A percentile compares a stretch with the other conserved stretches of the same genome.
Evolutionary conservation across 2,888 invertebrate genomes (phyloP).

Genomic region (Idaea biselata): DNA sequence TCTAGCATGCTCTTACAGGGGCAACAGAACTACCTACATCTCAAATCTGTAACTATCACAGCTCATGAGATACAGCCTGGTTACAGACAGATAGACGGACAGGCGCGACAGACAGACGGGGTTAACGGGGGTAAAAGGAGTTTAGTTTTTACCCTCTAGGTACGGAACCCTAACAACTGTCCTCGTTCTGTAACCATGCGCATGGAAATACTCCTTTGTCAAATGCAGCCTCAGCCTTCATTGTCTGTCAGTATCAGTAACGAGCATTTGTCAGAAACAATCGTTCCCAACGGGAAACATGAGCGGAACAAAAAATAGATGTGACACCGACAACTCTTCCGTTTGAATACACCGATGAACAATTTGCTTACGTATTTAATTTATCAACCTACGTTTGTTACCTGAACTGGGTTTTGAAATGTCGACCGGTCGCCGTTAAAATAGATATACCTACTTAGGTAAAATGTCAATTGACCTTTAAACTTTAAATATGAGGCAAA

Average conservation of each 20-base stretch:
- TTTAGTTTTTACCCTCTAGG: too few species aligned
- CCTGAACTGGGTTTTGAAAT: slow-evolving; percentile 10
- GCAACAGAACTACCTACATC: too few species aligned
- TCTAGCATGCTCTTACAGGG: too few species aligned
- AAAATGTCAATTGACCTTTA: slow-evolving; percentile 9
- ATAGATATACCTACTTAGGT: neutral
- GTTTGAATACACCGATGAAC: slow-evolving; percentile 44
- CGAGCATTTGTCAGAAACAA: slow-evolving; percentile 28
- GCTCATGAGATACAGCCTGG: too few species aligned
- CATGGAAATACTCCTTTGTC: slow-evolving; percentile 9
- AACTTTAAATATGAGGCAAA: slow-evolving; percentile 12
- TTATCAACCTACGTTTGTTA: slow-evolving; percentile 14
- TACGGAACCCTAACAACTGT: too few species aligned
- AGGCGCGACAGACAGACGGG: too few species aligned
- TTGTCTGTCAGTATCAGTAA: slow-evolving; percentile 10
- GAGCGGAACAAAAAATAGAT: slow-evolving; percentile 36
- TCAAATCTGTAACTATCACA: too few species aligned
- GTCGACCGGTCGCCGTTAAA: slow-evolving; percentile 11
- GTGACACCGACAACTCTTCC: slow-evolving; percentile 43
- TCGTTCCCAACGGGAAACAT: slow-evolving; percentile 14
- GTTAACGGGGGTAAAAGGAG: too few species aligned
- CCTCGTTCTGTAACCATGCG: neutral
- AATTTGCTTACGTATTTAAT: slow-evolving; percentile 37
- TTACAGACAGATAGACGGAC: too few species aligned
- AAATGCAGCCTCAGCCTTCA: neutral